phyloP scores from a whole-genome alignment of 2,113 vertebrate species.

The Chascanopsetta lugubris region DNA sequence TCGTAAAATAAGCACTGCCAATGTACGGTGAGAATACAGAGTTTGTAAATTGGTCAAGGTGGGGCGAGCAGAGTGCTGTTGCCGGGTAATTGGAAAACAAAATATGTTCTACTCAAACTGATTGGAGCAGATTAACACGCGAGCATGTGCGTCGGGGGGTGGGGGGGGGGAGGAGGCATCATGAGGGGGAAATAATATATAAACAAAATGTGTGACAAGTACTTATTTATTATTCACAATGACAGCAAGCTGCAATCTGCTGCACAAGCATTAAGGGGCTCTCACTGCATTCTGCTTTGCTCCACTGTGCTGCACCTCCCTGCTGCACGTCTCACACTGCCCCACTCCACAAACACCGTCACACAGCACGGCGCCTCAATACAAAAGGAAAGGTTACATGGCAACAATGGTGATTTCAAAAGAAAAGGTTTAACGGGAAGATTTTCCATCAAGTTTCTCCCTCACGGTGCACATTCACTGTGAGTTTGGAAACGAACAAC shows the following conservation, averaged over 20 bases:
- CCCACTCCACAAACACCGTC: too few relatives aligned
- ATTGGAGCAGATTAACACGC: slow-evolving; percentile 50
- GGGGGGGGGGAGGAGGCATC: slow-evolving; percentile 30
- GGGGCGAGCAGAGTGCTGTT: slow-evolving; percentile 50
- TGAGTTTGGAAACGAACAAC: neutral
- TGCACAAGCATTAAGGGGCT: slow-evolving; percentile 63
- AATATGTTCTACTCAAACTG: slow-evolving; percentile 56
- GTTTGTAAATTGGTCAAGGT: slow-evolving; percentile 68
- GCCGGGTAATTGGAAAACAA: slow-evolving; percentile 68
- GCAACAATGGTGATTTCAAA: slow-evolving; percentile 35
- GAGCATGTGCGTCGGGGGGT: slow-evolving; percentile 1
- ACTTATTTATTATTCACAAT: slow-evolving; percentile 66
- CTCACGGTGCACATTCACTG: neutral
- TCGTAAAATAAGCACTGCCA: slow-evolving; percentile 46
- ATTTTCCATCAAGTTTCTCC: neutral
- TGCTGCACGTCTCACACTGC: slow-evolving; percentile 44
- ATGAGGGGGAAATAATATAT: slow-evolving; percentile 42
- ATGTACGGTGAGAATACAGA: slow-evolving; percentile 45
- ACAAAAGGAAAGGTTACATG: slow-evolving; percentile 44
- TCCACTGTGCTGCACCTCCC: slow-evolving; percentile 41
- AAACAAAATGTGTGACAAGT: slow-evolving; percentile 50
- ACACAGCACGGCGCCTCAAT: slow-evolving; percentile 42
- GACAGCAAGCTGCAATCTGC: slow-evolving; percentile 65
- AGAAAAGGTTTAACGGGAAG: slow-evolving; percentile 7
- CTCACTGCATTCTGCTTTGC: slow-evolving; percentile 42